A percentile compares a stretch with the other conserved stretches of the same genome.
These are phyloP conservation scores for Nyctibius grandis DNA, from an alignment of 2,797 vertebrate species.

Conservation along the genomic window DNA sequence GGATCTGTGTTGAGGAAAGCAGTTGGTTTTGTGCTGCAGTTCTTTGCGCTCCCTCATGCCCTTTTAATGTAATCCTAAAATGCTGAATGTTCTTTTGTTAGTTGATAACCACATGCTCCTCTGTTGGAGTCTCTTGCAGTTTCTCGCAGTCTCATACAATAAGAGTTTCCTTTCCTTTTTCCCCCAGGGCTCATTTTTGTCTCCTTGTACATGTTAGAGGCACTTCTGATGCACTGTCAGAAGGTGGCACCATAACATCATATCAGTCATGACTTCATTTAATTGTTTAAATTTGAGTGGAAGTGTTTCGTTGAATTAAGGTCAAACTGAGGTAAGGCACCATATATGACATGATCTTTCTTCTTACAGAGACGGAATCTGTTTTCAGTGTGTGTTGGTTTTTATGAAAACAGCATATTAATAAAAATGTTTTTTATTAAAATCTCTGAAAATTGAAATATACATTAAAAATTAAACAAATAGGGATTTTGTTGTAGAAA, in stretches of 20 bases:
- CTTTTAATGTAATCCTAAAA: neutral
- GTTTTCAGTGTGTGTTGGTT: neutral
- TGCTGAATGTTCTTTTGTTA: neutral
- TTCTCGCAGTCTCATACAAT: neutral
- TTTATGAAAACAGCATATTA: neutral
- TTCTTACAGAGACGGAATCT: neutral
- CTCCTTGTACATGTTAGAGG: neutral
- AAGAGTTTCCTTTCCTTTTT: neutral
- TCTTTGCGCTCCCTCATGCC: neutral
- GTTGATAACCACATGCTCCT: neutral
- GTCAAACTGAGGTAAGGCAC: neutral
- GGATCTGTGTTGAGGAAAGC: neutral
- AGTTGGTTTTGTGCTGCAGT: neutral
- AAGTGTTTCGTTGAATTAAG: neutral
- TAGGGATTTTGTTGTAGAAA: neutral
- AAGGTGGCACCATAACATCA: constrained; percentile 6
- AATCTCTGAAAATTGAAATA: neutral
- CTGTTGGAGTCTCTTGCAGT: neutral
- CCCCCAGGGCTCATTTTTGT: neutral
- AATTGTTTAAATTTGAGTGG: neutral
- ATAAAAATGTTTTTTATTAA: neutral
- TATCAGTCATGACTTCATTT: neutral
- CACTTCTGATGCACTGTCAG: neutral
- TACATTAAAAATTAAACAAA: neutral
- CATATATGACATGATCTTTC: neutral